phyloP scores from a whole-genome alignment of 2,113 vertebrate genomes.

The Collichthys lucidus region DNA sequence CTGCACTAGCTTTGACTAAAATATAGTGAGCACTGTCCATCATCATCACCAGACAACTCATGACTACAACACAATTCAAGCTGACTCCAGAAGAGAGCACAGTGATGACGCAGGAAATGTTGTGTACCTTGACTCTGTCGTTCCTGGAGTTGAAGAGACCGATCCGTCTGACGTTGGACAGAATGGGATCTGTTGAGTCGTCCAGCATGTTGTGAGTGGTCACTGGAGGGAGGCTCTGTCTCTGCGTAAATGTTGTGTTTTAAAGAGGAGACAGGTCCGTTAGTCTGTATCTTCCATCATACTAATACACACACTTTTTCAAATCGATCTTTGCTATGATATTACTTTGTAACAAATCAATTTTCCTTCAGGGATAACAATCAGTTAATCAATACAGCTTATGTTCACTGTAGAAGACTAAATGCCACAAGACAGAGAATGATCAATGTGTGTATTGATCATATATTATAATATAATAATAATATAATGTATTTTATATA shows the following conservation, averaged over 20 bases:
- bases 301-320: no score
- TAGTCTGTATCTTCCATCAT: neutral
- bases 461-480: no score
- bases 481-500: no score
- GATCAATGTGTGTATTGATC: neutral
- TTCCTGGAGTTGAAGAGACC: constrained; percentile 93
- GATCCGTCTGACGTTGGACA: constrained; percentile 92
- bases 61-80: neutral
- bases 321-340: neutral
- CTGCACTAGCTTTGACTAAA: neutral
- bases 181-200: constrained; percentile 91
- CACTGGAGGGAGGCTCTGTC: constrained; percentile 94
- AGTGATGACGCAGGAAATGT: neutral
- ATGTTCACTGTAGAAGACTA: neutral
- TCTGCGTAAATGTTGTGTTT: constrained; percentile 72
- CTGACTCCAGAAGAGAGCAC: neutral
- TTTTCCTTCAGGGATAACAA: neutral
- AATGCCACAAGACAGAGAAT: neutral
- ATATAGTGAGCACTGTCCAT: neutral
- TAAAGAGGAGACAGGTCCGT: neutral
- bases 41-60: neutral
- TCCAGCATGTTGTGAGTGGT: constrained; percentile 99
- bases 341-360: neutral
- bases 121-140: constrained; percentile 92
- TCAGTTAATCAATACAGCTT: neutral